Evolutionary conservation across 2,888 invertebrate genomes (phyloP).

Genomic region (Dilophus febrilis): DNA sequence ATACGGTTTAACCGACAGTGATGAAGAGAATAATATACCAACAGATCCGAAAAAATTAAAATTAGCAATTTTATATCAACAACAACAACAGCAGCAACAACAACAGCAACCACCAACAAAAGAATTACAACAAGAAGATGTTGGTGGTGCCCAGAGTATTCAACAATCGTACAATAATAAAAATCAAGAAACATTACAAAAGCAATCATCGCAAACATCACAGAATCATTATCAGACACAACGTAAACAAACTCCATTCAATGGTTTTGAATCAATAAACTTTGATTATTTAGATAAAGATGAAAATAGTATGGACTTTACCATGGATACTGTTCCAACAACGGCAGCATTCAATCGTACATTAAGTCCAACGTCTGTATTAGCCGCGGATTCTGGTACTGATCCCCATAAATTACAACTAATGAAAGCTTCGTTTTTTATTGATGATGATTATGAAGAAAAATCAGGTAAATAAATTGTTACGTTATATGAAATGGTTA

Average conservation of each 20-base stretch:
- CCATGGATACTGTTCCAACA: not conserved
- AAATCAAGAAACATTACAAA: no score
- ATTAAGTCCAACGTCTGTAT: conserved; percentile 41
- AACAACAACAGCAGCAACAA: not conserved
- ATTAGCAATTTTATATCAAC: conserved; percentile 10
- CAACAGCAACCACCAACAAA: no score
- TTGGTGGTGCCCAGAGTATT: no score
- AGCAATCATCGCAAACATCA: no score
- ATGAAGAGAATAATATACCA: conserved; percentile 53
- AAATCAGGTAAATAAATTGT: conserved; percentile 16
- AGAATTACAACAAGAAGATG: no score
- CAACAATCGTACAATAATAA: no score
- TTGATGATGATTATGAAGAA: conserved; percentile 21
- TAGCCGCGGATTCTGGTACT: conserved; percentile 43
- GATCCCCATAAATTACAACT: conserved; percentile 55
- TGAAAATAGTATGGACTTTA: no score
- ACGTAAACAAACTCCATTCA: no score
- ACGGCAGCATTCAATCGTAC: conserved; percentile 8
- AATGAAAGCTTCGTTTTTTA: conserved; percentile 66
- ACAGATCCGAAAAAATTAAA: conserved; percentile 28
- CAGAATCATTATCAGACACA: no score
- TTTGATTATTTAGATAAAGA: no score
- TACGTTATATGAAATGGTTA: not conserved
- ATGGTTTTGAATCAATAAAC: no score
- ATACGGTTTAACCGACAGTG: conserved; percentile 76